phyloP scores from a whole-genome alignment of 2,888 invertebrate species.

The Adineta ricciae region DNA sequence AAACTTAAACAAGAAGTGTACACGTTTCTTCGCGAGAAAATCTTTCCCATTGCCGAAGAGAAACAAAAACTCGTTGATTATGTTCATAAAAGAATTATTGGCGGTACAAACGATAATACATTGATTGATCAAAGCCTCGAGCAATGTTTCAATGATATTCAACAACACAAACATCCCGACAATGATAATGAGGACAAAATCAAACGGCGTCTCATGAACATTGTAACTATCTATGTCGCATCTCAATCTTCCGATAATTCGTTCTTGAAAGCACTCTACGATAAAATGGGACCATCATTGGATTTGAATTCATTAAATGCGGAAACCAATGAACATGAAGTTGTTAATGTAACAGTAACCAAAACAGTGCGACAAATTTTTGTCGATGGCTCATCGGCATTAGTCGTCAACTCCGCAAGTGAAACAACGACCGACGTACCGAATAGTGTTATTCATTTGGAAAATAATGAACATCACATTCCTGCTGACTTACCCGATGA shows the following conservation, averaged over 20 bases:
- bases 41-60: background rate
- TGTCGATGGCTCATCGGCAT: background rate
- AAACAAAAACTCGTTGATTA: background rate
- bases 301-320: constrained; percentile 5
- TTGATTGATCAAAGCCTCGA: background rate
- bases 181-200: background rate
- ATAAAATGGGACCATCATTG: background rate
- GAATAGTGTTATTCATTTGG: background rate
- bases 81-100: background rate
- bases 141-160: background rate
- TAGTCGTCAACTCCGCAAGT: background rate
- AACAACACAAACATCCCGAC: background rate
- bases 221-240: background rate
- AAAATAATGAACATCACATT: background rate
- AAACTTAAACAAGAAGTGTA: constrained; percentile 19
- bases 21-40: background rate
- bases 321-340: constrained; percentile 18
- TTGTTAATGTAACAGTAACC: constrained; percentile 18
- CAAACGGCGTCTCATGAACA: background rate
- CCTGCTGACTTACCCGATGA: background rate
- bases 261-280: constrained; percentile 12
- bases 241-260: background rate
- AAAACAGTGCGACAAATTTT: constrained; percentile 1
- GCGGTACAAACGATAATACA: background rate
- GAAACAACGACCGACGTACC: background rate